Conservation (phyloP, 2,797 vertebrate genomes). For the Eospalax fontanierii region DNA sequence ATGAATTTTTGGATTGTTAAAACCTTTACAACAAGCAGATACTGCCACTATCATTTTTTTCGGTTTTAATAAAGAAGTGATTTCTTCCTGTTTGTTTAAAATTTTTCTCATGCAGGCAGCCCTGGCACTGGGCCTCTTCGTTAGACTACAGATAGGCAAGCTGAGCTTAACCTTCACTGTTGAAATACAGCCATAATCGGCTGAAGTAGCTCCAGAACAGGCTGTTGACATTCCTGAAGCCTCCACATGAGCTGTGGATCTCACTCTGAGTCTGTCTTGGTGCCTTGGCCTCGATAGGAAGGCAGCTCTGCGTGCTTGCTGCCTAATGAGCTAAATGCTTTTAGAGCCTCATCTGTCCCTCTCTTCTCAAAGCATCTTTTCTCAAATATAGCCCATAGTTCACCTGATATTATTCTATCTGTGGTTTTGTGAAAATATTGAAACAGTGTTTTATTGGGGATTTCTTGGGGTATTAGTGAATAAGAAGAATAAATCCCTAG, state of each 20-base stretch:
- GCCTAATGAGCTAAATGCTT: constrained; percentile 54
- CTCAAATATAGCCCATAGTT: constrained; percentile 30
- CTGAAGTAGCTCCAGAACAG: not conserved
- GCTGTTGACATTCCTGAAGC: not conserved
- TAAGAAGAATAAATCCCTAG: constrained; percentile 43
- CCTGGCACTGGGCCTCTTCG: not conserved
- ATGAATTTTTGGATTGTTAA: constrained; percentile 19
- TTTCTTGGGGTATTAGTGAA: constrained; percentile 36
- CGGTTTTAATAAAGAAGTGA: constrained; percentile 5
- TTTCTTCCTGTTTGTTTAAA: not conserved
- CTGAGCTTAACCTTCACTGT: not conserved
- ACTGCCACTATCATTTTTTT: not conserved
- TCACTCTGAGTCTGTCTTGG: constrained; percentile 26
- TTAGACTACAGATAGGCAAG: not conserved
- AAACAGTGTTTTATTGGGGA: constrained; percentile 28
- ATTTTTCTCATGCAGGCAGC: not conserved
- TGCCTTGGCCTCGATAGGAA: constrained; percentile 25
- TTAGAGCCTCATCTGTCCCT: constrained; percentile 4
- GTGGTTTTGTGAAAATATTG: constrained; percentile 57
- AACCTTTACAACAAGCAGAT: constrained; percentile 22
- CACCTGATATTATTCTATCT: constrained; percentile 5
- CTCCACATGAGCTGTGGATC: not conserved
- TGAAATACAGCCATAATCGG: not conserved
- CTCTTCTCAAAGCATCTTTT: constrained; percentile 61
- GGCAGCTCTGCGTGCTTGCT: not conserved